Evolutionary conservation across 1,140 invertebrate genomes (phyloP).

Genomic region (Trichonephila clavipes): DNA sequence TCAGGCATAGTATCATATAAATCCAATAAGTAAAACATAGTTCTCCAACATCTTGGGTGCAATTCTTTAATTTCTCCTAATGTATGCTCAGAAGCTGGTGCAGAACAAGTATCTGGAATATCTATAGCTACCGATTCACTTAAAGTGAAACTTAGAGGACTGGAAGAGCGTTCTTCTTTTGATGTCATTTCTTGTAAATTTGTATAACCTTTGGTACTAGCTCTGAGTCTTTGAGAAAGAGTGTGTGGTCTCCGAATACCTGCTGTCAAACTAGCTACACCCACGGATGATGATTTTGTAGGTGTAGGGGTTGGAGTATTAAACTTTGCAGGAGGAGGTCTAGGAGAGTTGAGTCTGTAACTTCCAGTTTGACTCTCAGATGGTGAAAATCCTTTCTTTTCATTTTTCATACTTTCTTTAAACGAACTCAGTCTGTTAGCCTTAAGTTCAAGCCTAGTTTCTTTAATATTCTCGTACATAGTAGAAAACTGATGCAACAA

Average conservation of each 20-base stretch:
- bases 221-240: slow-evolving; percentile 76
- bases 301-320: slow-evolving; percentile 65
- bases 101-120: slow-evolving; percentile 80
- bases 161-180: slow-evolving; percentile 70
- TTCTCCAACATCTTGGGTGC: slow-evolving; percentile 95
- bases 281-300: slow-evolving; percentile 58
- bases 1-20: slow-evolving; percentile 96
- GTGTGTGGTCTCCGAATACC: slow-evolving; percentile 75
- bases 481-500: slow-evolving; percentile 97
- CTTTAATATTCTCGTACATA: slow-evolving; percentile 98
- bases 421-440: slow-evolving; percentile 83
- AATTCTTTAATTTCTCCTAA: slow-evolving; percentile 81
- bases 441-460: slow-evolving; percentile 92
- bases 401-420: slow-evolving; percentile 71
- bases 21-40: slow-evolving; percentile 94
- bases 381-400: slow-evolving; percentile 75
- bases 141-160: slow-evolving; percentile 77
- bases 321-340: slow-evolving; percentile 59
- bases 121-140: slow-evolving; percentile 81
- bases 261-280: slow-evolving; percentile 64
- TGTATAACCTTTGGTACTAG: slow-evolving; percentile 77
- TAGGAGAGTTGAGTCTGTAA: slow-evolving; percentile 70
- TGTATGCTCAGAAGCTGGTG: slow-evolving; percentile 80
- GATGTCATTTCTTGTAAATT: slow-evolving; percentile 77
- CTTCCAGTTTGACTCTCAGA: slow-evolving; percentile 77